These are phyloP conservation scores for Penaeus chinensis DNA, from an alignment of 1,140 invertebrate genomes.

Conservation along the genomic window DNA sequence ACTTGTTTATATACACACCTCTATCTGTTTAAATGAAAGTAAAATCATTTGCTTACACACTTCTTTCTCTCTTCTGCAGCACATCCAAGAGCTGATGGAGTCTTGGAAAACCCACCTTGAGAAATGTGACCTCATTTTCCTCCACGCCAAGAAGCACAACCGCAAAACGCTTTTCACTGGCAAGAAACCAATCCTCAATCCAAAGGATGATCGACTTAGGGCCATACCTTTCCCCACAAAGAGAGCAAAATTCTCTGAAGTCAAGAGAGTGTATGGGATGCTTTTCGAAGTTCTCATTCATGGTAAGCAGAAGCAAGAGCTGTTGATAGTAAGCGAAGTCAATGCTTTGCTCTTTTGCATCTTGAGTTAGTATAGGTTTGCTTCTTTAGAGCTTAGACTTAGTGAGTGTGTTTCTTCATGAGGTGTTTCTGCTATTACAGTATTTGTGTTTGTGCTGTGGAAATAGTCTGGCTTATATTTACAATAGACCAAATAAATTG, in stretches of 20 bases:
- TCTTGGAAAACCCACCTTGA: slow-evolving; percentile 78
- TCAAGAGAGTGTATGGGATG: slow-evolving; percentile 80
- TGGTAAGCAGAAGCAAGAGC: slow-evolving; percentile 71
- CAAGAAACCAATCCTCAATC: slow-evolving; percentile 76
- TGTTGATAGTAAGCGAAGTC: slow-evolving; percentile 65
- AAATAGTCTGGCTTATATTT: no score
- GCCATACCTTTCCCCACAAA: slow-evolving; percentile 85
- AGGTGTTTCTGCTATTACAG: no score
- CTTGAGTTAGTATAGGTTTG: neutral
- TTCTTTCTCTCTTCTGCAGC: slow-evolving; percentile 72
- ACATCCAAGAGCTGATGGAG: slow-evolving; percentile 81
- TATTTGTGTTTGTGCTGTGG: no score
- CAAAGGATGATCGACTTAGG: slow-evolving; percentile 77
- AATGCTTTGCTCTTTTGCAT: neutral
- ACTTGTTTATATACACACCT: neutral
- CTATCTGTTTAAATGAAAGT: neutral
- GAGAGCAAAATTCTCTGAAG: slow-evolving; percentile 84
- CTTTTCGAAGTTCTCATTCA: slow-evolving; percentile 81
- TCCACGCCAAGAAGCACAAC: slow-evolving; percentile 82
- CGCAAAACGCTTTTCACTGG: slow-evolving; percentile 80
- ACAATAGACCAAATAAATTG: no score
- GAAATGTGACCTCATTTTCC: slow-evolving; percentile 81
- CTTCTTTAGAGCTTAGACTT: neutral
- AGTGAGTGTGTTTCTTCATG: no score
- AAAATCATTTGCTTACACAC: neutral